phyloP scores from a whole-genome alignment of 2,113 vertebrate genomes.

The Pipra filicauda region DNA sequence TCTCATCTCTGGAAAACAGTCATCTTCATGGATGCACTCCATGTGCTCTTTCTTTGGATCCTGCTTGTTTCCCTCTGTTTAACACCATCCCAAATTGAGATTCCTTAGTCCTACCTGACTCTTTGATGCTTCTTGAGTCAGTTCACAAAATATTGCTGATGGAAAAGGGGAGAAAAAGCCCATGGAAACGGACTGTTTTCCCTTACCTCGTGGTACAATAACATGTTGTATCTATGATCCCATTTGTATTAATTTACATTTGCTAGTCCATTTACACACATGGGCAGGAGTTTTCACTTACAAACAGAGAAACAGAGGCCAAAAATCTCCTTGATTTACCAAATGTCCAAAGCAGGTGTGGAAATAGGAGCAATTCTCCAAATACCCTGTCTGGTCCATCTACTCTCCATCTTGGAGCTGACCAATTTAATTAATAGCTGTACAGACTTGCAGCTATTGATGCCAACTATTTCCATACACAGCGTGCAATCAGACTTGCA shows the following conservation, averaged over 20 bases:
- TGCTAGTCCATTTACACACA: background rate
- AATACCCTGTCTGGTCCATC: background rate
- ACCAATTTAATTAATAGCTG: background rate
- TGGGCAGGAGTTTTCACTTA: background rate
- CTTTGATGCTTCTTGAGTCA: background rate
- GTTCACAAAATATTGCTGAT: background rate
- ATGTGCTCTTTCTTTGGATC: background rate
- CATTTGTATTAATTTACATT: background rate
- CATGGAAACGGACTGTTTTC: background rate
- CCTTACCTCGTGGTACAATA: background rate
- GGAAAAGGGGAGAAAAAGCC: background rate
- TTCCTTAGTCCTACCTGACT: background rate
- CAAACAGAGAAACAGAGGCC: background rate
- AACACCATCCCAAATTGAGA: background rate
- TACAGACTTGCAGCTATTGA: background rate
- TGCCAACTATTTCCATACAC: background rate
- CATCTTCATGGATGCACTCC: background rate
- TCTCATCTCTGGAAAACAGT: background rate
- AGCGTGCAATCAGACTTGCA: background rate
- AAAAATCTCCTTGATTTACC: background rate
- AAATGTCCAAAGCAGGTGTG: background rate
- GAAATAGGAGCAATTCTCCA: background rate
- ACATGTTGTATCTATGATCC: background rate
- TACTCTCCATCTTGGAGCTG: background rate
- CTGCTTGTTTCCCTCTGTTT: background rate